Evolutionary conservation across 2,113 vertebrate species (phyloP), one percentile per base, ranked within the genome.

Genomic region (Lucifuga dentata): DNA sequence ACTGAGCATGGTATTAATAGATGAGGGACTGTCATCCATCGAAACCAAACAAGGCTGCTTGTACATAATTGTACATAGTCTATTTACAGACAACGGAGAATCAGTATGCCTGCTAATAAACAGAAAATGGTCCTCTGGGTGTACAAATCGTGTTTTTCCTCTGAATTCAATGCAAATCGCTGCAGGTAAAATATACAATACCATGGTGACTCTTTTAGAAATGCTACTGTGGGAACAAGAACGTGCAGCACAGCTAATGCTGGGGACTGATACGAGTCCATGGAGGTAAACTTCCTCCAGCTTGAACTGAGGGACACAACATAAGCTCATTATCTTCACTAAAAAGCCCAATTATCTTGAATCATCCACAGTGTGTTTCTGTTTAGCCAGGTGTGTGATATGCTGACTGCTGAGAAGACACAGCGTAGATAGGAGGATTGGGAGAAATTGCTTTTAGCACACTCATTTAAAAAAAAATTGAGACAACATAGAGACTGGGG

Each of bases 301-400:
- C 2, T 11, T 58, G 19, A 23, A 75, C 57, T 48, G 24, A 12
- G 33, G 69, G 29, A 74, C 39, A 53, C 58, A 66, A 55, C 21
- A 21, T 41, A 50, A 58, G 36, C 61, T 72, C 63, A 85, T 73
- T 86, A 78, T 63, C 74, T 73, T 71, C 59, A 53, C 80, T 87
- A 78, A 90, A n/a, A 85, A 78, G 76, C 76, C 84, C 85, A 88
- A 89, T 89, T 88, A 88, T 73, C 80, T 80, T 62, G 75, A 90
- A 86, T 85, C 57, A 66, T 87, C 58, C 77, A 57, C 73, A 51
- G 82, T 64, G 40, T 81, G 55, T 73, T 88, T 46, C 63, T 76
- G 72, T 81, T 80, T 74, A 86, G 66, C 81, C 87, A 90, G 89
- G 84, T 89, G 89, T 82, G 76, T 68, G 83, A 88, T 86, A 76